Base-by-base conservation (phyloP, 2,113 vertebrate species). In the Hystrix brachyura region DNA sequence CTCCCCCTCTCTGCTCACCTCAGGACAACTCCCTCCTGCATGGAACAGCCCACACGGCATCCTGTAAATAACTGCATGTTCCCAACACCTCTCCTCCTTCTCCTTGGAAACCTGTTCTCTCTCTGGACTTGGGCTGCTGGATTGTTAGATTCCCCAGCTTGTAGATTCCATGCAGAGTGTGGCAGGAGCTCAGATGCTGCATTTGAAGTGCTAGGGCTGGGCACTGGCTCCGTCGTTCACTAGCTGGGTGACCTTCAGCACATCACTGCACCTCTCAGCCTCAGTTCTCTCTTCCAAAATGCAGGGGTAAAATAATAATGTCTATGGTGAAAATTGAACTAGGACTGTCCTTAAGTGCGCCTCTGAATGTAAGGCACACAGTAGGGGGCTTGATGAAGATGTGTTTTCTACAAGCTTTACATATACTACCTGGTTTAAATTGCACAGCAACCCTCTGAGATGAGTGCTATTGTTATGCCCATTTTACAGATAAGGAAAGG, bases 1-100 rank as follows among this genome's bases (percentile, higher is more conserved):
- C 91, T 74, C 95, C 89, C 72, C 19, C 48, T 91, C 79, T 79
- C 86, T 74, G 88, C 87, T 97, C 95, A 97, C 97, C 97, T 96
- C 95, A 79, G 97, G 94, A 96, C 72, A 2, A 29, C 91, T 95
- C 91, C 82, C 83, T 85, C 93, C 84, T 85, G 82, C 93, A 76
- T 12, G 93, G 86, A 72, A 19, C 97, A 97, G n/a, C 97, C 96
- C 97, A 98, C 97, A 97, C 93, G 65, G 46, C 97, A 95, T 94
- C 97, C 97, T 97, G 96, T 97, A 97, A 98, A 98, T 98, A 98
- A 97, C 97, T 94, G 93, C 89, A 94, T 97, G 97, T 98, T 98
- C 97, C 94, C 96, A 90, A 97, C 97, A 97, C 97, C 96, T 98
- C 97, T 96, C 96, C 97, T 96, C 95, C 96, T 95, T 96, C 97